These are phyloP conservation scores for Aphelinus atriplicis DNA, from an alignment of 1,140 invertebrate species.

Conservation along the genomic window DNA sequence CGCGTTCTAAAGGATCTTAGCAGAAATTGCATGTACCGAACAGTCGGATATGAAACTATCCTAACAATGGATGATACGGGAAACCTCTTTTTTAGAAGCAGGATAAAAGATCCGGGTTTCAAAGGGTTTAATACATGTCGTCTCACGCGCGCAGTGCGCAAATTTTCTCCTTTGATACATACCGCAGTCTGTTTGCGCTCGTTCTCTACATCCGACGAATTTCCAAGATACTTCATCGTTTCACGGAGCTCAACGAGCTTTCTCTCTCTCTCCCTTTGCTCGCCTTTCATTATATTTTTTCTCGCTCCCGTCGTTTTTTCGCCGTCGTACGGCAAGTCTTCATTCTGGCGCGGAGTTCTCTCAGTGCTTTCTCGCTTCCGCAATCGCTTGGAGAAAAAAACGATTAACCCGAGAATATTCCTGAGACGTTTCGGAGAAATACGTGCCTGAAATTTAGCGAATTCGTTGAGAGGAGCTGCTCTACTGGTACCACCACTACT, in stretches of 20 bases:
- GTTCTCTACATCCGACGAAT: not conserved
- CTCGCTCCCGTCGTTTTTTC: not conserved
- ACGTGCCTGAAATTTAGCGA: slow-evolving; percentile 37
- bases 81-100: no score
- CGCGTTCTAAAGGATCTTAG: no score
- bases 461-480: not conserved
- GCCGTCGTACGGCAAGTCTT: no score
- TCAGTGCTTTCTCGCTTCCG: not conserved
- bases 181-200: slow-evolving; percentile 4
- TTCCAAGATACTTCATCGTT: not conserved
- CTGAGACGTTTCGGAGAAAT: slow-evolving; percentile 31
- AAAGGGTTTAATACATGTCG: no score
- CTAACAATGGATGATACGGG: no score
- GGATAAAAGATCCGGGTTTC: no score
- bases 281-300: not conserved
- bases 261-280: not conserved
- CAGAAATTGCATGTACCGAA: no score
- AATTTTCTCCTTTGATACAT: slow-evolving; percentile 2
- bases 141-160: no score
- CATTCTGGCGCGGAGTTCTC: no score
- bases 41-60: no score
- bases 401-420: slow-evolving; percentile 37
- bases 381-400: slow-evolving; percentile 21
- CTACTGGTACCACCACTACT: not conserved
- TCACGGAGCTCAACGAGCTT: not conserved